Base-by-base conservation (phyloP, 2,888 invertebrate genomes). In the Conistra vaccinii region DNA sequence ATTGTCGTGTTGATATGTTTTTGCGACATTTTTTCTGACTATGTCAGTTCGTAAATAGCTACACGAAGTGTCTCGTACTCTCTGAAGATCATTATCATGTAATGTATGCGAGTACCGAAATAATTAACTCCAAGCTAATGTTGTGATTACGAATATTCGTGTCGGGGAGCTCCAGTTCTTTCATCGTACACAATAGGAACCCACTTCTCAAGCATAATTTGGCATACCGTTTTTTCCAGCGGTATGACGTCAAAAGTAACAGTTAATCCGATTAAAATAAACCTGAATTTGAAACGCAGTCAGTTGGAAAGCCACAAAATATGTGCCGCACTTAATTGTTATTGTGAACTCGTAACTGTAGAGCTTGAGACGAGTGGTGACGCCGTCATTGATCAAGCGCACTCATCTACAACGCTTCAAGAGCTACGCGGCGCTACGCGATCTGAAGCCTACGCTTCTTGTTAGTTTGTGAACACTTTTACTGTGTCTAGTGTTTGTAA, bases 131-230 rank as follows among this genome's bases (percentile, higher is more conserved):
- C 58, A 75, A 80, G 76, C 69, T 83, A 79, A 76, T 85, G 75
- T 80, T 80, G 68, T 80, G 71, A 80, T 79, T 81, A 83, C 75
- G 74, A 83, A 78, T 82, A 86, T 84, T 80, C 74, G 78, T 87
- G 85, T 85, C 83, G 88, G 89, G 87, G 88, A 89, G 88, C 88
- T 88, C 85, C 85, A 89, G 86, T 92, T 91, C 87, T 90, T 92
- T 89, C 88, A 82, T 87, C 85, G 90, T 88, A 90, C 86, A 96
- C 96, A 95, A 96, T 95, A 89, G 93, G 88, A 91, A 89, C 93
- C 95, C 90, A 95, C 91, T 96, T 96, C 95, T 90, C 96, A 95
- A 90, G 92, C 91, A 89, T 95, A 95, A 96, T 96, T 96, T 94
- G 93, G 93, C 93, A 87, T 96, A 96, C 95, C 94, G 95, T 96